phyloP scores from a whole-genome alignment of 2,888 invertebrate species.

The Gymnoscelis rufifasciata region DNA sequence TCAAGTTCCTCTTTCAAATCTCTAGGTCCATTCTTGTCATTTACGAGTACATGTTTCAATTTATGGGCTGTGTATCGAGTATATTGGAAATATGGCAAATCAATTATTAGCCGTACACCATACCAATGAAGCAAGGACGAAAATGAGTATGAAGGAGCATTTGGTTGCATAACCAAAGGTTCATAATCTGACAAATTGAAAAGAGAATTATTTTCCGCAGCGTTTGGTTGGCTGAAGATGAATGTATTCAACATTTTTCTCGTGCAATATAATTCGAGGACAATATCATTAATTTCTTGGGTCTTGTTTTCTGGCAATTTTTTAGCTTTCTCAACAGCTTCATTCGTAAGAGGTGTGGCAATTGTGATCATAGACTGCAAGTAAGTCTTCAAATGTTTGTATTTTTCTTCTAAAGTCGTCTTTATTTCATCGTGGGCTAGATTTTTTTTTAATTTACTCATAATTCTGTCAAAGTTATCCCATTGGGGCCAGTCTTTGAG shows the following conservation, averaged over 20 bases:
- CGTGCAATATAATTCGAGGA: conserved; percentile 41
- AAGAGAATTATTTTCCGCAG: conserved; percentile 11
- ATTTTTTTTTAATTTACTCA: conserved; percentile 38
- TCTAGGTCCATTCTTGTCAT: conserved; percentile 26
- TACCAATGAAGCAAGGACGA: conserved; percentile 45
- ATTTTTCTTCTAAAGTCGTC: conserved; percentile 43
- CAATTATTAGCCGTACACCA: conserved; percentile 31
- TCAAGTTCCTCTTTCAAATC: conserved; percentile 7
- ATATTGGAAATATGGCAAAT: conserved; percentile 28
- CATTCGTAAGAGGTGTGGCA: conserved; percentile 35
- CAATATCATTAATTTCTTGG: conserved; percentile 23
- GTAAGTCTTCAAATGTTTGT: conserved; percentile 47
- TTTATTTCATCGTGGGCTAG: conserved; percentile 32
- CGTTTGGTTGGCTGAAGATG: conserved; percentile 8
- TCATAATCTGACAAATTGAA: conserved; percentile 46
- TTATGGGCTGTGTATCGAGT: conserved; percentile 32
- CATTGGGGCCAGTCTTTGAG: conserved; percentile 65
- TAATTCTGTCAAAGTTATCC: conserved; percentile 51
- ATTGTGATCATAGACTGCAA: conserved; percentile 41
- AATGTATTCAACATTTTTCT: conserved; percentile 32
- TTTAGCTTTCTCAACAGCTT: conserved; percentile 29
- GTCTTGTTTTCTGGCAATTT: conserved; percentile 8
- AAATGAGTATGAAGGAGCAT: conserved; percentile 13
- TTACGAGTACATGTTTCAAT: conserved; percentile 39
- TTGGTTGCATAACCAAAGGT: conserved; percentile 12